Percentiles rank a stretch among this genome's conserved stretches.
These are phyloP conservation scores for Apis dorsata DNA, from an alignment of 1,140 invertebrate species.

Conservation along the genomic window DNA sequence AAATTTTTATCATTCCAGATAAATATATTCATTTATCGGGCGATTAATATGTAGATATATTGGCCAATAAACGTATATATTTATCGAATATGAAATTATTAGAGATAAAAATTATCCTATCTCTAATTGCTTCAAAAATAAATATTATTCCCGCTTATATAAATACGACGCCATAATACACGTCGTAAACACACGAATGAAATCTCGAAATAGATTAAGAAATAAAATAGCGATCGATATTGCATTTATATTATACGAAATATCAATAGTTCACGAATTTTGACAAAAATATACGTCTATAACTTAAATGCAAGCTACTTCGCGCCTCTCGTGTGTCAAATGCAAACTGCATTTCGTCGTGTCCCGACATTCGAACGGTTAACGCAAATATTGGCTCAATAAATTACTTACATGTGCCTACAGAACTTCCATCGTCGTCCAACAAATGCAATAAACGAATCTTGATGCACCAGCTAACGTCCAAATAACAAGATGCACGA, in stretches of 20 bases:
- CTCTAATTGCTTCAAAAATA: neutral
- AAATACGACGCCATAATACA: neutral
- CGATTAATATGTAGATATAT: too few relatives aligned
- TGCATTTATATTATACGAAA: neutral
- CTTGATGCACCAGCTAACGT: neutral
- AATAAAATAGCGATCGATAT: neutral
- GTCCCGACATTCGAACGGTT: conserved; percentile 6
- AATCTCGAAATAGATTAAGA: neutral
- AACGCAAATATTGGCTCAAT: conserved; percentile 28
- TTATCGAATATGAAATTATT: too few relatives aligned
- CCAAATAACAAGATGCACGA: too few relatives aligned
- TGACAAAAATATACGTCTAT: neutral
- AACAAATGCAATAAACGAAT: neutral
- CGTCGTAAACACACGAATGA: neutral
- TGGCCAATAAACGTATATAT: too few relatives aligned
- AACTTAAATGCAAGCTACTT: neutral
- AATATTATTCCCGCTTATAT: too few relatives aligned
- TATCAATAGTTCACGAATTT: neutral
- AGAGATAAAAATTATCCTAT: neutral
- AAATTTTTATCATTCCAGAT: too few relatives aligned
- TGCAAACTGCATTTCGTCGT: conserved; percentile 17
- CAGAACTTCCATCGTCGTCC: neutral
- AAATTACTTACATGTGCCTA: conserved; percentile 3
- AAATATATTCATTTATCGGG: too few relatives aligned
- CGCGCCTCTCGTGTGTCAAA: neutral